These are phyloP conservation scores for Artemisiospiza belli DNA, from an alignment of 2,113 vertebrate genomes.

Conservation along the genomic window DNA sequence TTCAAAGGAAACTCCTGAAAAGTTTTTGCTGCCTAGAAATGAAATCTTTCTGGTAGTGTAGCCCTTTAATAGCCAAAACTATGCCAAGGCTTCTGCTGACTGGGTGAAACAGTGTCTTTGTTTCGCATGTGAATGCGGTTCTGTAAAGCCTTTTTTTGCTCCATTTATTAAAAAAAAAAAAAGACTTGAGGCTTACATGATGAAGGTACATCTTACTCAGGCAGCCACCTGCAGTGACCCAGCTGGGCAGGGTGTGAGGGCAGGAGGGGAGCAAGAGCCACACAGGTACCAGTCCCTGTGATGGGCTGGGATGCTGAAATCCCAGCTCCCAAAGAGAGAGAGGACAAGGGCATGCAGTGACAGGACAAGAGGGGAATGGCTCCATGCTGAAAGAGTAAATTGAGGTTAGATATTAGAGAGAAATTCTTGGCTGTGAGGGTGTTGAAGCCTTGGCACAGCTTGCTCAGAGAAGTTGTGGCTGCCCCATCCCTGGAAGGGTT, in stretches of 20 bases:
- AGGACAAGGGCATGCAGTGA: not conserved
- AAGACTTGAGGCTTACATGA: not conserved
- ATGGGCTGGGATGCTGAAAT: not conserved
- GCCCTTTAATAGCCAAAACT: not conserved
- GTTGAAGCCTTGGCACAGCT: not conserved
- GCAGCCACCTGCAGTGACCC: rapidly evolving
- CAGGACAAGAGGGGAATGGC: not conserved
- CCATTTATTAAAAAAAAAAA: not conserved
- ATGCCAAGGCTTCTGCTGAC: not conserved
- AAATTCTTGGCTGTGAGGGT: not conserved
- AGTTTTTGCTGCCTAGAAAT: not conserved
- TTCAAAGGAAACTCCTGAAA: slow-evolving; percentile 31
- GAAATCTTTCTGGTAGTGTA: not conserved
- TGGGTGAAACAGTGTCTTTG: not conserved
- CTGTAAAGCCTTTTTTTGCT: not conserved
- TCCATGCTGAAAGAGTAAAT: not conserved
- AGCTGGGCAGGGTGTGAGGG: not conserved
- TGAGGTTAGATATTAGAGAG: not conserved
- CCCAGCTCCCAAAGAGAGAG: not conserved
- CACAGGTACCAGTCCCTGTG: rapidly evolving
- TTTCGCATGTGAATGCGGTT: not conserved
- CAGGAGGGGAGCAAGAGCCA: not conserved
- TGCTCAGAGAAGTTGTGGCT: not conserved
- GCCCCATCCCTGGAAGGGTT: not conserved
- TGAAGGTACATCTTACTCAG: not conserved